Evolutionary conservation across 2,888 invertebrate genomes (phyloP).

Genomic region (Papilio elwesi): DNA sequence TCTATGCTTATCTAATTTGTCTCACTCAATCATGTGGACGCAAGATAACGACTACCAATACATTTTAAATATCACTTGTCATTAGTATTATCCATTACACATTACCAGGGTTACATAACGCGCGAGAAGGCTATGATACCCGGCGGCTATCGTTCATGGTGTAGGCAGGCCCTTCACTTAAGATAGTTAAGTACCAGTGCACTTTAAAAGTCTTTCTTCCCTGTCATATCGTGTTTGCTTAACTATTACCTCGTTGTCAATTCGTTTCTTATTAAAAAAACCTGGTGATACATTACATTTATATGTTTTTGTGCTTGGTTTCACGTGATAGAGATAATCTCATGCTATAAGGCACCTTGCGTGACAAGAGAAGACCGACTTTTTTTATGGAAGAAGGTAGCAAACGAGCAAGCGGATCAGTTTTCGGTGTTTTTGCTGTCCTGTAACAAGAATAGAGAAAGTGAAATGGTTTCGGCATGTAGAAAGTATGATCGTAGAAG

Average conservation of each 20-base stretch:
- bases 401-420: too few species aligned
- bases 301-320: too few species aligned
- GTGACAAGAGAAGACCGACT: too few species aligned
- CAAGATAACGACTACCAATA: conserved; percentile 66
- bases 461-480: too few species aligned
- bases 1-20: conserved; percentile 74
- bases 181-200: conserved; percentile 40
- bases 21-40: conserved; percentile 71
- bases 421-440: too few species aligned
- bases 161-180: conserved; percentile 45
- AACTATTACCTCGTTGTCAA: neutral
- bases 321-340: too few species aligned
- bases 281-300: neutral
- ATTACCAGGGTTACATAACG: conserved; percentile 73
- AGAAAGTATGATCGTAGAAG: too few species aligned
- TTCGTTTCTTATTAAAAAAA: neutral
- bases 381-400: too few species aligned
- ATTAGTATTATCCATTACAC: conserved; percentile 79
- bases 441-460: too few species aligned
- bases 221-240: neutral
- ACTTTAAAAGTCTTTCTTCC: conserved; percentile 24
- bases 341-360: too few species aligned
- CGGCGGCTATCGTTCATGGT: conserved; percentile 63
- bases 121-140: conserved; percentile 66
- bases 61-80: conserved; percentile 78